Evolutionary conservation across 2,888 invertebrate species (phyloP), one percentile per base, ranked within the genome.

Genomic region (Orchesella flavescens): DNA sequence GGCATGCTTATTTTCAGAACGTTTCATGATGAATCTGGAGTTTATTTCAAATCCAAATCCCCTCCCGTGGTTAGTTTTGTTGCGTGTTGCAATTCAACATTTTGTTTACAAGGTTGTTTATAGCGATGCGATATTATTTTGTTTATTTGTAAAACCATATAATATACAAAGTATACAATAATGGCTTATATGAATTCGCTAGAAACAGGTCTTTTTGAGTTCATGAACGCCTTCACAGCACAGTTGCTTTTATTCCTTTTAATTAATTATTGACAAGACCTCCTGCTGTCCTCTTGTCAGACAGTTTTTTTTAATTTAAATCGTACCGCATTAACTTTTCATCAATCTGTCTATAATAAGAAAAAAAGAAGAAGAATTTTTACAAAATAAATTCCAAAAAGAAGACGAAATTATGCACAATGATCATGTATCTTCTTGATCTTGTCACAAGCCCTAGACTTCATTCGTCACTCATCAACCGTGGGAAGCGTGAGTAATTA

Each of bases 241-340:
- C 34, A 34, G 7, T 4, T 34, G 2, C 34, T 4, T 34, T 34
- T 34, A 4, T 34, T 34, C 34, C 34, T 34, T 34, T 34, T 34
- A 69, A 69, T 69, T 69, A 69, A 69, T 69, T 49, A 69, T 23
- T 17, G 69, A n/a, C 69, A 69, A 69, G 69, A 49, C 69, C 69
- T 53, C 69, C 69, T 23, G 17, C 69, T 2, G 17, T 17, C 2
- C 23, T 53, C 23, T 21, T 69, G 49, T 49, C 69, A 23, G 69
- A 43, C 7, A 49, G 24, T n/a, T n/a, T n/a, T n/a, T 34, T 2
- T 4, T 34, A 34, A 34, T 34, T 34, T 34, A 34, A 34, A 4
- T 4, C 34, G 7, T 34, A 34, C 2, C 34, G 2, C 7, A 4
- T 7, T 34, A 7, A 34, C 34, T 34, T 34, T 34, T 34, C 34